phyloP scores from a whole-genome alignment of 2,888 invertebrate species.

The Acheta domesticus region DNA sequence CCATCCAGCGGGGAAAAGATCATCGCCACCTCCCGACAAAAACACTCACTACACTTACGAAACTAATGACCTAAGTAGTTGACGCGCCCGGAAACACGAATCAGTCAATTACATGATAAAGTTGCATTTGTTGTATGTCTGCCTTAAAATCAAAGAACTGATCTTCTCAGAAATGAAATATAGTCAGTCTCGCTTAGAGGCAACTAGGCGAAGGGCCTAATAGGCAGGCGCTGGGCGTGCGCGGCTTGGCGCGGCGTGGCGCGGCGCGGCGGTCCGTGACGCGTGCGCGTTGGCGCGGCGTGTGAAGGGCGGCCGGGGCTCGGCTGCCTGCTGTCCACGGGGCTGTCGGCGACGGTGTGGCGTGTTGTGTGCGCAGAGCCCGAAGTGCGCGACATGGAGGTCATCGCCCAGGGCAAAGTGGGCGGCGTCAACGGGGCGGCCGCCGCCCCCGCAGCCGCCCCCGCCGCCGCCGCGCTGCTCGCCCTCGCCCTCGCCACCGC shows the following conservation, averaged over 20 bases:
- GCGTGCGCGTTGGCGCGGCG: background rate
- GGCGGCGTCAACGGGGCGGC: background rate
- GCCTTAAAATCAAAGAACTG: no score
- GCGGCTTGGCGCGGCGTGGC: background rate
- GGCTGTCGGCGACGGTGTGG: background rate
- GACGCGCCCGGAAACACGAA: no score
- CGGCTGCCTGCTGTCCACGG: background rate
- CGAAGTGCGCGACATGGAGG: conserved; percentile 37
- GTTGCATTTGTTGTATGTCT: no score
- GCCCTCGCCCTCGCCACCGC: conserved; percentile 25
- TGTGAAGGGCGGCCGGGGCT: background rate
- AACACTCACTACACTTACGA: no score
- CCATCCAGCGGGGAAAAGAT: no score
- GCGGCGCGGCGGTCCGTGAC: background rate
- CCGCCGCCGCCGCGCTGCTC: conserved; percentile 21
- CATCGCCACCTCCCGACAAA: no score
- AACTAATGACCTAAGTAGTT: no score
- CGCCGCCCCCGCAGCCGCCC: conserved; percentile 22
- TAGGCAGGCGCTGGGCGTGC: no score
- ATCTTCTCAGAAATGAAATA: no score
- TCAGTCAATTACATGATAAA: no score
- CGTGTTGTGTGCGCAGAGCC: conserved; percentile 34
- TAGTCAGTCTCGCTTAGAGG: no score
- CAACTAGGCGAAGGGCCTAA: no score
- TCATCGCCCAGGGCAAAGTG: conserved; percentile 34